Percentiles rank a stretch among this genome's conserved stretches.
Evolutionary conservation across 2,888 invertebrate genomes (phyloP).

Genomic region (Drosophila parthenogenetica): DNA sequence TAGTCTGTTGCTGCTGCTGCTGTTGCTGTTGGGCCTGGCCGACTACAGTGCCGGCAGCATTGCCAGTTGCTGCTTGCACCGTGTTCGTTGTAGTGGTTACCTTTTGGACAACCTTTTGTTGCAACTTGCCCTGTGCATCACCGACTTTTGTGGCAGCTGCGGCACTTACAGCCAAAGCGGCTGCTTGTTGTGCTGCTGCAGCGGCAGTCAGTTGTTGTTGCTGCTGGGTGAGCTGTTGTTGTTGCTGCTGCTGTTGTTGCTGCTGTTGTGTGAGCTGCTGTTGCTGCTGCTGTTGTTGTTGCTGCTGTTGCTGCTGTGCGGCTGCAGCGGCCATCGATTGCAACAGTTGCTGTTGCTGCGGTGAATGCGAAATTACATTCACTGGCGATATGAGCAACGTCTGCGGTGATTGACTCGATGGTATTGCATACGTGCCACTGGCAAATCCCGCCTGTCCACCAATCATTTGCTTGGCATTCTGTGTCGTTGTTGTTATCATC

Average conservation of each 20-base stretch:
- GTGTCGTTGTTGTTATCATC: conserved; percentile 90
- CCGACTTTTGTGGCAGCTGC: conserved; percentile 50
- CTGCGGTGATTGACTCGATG: conserved; percentile 91
- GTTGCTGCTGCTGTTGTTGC: conserved; percentile 61
- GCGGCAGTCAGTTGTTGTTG: conserved; percentile 64
- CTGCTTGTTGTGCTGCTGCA: conserved; percentile 61
- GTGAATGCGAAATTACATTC: conserved; percentile 83
- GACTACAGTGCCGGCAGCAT: conserved; percentile 23
- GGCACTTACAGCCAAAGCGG: conserved; percentile 33
- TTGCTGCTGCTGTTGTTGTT: conserved; percentile 72
- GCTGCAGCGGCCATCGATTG: conserved; percentile 80
- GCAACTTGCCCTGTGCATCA: conserved; percentile 82
- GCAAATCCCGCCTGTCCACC: conserved; percentile 82
- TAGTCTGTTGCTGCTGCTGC: conserved; percentile 82
- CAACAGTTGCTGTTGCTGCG: conserved; percentile 84
- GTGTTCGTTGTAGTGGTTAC: conserved; percentile 84
- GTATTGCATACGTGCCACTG: conserved; percentile 90
- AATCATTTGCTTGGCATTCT: conserved; percentile 89
- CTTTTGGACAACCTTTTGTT: conserved; percentile 87
- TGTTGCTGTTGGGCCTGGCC: conserved; percentile 53
- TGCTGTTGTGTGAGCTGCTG: conserved; percentile 71
- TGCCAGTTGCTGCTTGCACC: conserved; percentile 75
- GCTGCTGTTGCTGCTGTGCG: conserved; percentile 75
- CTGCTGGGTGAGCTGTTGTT: conserved; percentile 52
- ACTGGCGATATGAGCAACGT: conserved; percentile 90